Conservation (phyloP, 2,113 vertebrate genomes). For the Pipa parva region DNA sequence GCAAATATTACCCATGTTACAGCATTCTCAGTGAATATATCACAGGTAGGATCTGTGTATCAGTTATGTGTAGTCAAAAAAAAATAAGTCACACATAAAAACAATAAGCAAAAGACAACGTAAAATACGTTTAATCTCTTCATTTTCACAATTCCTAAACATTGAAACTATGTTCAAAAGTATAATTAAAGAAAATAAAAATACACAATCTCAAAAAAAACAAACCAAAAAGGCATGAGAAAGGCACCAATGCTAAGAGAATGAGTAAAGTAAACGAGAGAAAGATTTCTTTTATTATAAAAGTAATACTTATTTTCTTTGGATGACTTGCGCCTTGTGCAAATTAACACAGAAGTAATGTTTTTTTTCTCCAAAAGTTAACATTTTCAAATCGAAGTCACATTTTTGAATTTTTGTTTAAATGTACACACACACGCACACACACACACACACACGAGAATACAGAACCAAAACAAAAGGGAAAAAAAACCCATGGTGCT, state of each 20-base stretch:
- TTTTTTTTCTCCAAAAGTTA: conserved; percentile 8
- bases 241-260: conserved; percentile 36
- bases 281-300: conserved; percentile 28
- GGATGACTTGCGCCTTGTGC: conserved; percentile 33
- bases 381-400: conserved; percentile 22
- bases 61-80: background rate
- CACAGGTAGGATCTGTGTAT: background rate
- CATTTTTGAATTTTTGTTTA: conserved; percentile 9
- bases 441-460: no score
- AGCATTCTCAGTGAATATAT: background rate
- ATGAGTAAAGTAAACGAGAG: conserved; percentile 24
- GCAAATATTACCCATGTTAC: no score
- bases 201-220: conserved; percentile 30
- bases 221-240: conserved; percentile 23
- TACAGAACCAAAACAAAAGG: background rate
- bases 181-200: conserved; percentile 25
- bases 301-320: conserved; percentile 39
- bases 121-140: conserved; percentile 34
- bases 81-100: conserved; percentile 21
- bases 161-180: conserved; percentile 22
- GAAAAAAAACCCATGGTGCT: background rate
- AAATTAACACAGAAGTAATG: conserved; percentile 28
- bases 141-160: conserved; percentile 34
- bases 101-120: conserved; percentile 10
- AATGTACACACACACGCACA: conserved; percentile 30